Conservation (phyloP, 2,113 vertebrate species). For the Mormyrus iriodes region DNA sequence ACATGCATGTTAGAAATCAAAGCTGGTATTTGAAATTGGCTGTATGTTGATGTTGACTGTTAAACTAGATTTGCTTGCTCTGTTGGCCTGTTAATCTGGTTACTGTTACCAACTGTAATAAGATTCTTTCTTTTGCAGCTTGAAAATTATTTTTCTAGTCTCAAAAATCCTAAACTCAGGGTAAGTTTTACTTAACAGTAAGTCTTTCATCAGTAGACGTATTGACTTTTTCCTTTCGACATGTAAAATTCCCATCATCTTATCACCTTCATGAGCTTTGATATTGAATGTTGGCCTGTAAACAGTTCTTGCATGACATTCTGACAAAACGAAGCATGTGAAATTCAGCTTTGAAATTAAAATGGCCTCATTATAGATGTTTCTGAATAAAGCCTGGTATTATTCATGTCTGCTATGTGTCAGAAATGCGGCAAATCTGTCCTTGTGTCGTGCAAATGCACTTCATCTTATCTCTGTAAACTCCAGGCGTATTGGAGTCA, state of each 20-base stretch:
- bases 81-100: background rate
- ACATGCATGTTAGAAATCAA: background rate
- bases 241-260: background rate
- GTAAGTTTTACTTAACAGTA: constrained; percentile 66
- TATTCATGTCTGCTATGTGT: background rate
- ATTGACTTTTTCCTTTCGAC: background rate
- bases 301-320: background rate
- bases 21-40: background rate
- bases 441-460: background rate
- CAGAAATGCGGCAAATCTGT: background rate
- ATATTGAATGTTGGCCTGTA: background rate
- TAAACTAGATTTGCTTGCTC: background rate
- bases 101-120: background rate
- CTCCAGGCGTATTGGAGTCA: background rate
- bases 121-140: constrained; percentile 68
- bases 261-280: background rate
- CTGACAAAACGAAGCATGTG: background rate
- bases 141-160: constrained; percentile 99
- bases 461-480: background rate
- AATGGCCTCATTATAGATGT: background rate
- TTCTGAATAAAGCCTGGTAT: background rate
- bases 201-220: background rate
- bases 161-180: constrained; percentile 99
- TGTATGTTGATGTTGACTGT: background rate
- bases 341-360: background rate